Evolutionary conservation across 2,888 invertebrate species (phyloP).

Genomic region (Brachypalpus laphriformis): DNA sequence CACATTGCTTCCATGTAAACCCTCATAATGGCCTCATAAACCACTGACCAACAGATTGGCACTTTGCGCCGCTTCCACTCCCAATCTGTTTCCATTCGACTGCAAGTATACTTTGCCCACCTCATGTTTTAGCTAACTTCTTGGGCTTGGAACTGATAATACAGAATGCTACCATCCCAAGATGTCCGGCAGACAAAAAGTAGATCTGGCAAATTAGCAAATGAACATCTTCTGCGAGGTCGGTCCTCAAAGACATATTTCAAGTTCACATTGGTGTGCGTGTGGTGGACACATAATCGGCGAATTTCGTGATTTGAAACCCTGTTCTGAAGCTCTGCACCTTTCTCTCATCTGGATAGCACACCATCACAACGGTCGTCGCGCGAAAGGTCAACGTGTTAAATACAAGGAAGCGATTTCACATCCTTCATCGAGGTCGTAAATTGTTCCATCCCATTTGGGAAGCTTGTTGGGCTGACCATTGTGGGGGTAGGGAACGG

Average conservation of each 20-base stretch:
- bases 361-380: neutral
- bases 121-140: slow-evolving; percentile 42
- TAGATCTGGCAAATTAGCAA: slow-evolving; percentile 65
- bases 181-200: slow-evolving; percentile 29
- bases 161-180: slow-evolving; percentile 37
- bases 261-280: slow-evolving; percentile 40
- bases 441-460: slow-evolving; percentile 75
- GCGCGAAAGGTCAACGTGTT: slow-evolving; percentile 73
- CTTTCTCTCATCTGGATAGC: slow-evolving; percentile 24
- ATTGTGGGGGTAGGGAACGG: neutral
- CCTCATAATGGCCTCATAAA: slow-evolving; percentile 75
- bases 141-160: slow-evolving; percentile 47
- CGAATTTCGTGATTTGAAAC: slow-evolving; percentile 46
- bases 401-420: slow-evolving; percentile 76
- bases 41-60: slow-evolving; percentile 76
- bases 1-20: slow-evolving; percentile 72
- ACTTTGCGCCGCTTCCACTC: slow-evolving; percentile 71
- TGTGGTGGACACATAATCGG: slow-evolving; percentile 61
- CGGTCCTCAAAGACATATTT: slow-evolving; percentile 45
- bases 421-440: slow-evolving; percentile 75
- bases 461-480: slow-evolving; percentile 33
- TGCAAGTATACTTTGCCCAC: neutral
- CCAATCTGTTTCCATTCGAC: no score
- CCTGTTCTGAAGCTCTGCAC: slow-evolving; percentile 23
- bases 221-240: slow-evolving; percentile 37